Percentiles rank a stretch among this genome's conserved stretches.
Conservation (phyloP, 2,797 vertebrate species). For the Siniperca scherzeri region DNA sequence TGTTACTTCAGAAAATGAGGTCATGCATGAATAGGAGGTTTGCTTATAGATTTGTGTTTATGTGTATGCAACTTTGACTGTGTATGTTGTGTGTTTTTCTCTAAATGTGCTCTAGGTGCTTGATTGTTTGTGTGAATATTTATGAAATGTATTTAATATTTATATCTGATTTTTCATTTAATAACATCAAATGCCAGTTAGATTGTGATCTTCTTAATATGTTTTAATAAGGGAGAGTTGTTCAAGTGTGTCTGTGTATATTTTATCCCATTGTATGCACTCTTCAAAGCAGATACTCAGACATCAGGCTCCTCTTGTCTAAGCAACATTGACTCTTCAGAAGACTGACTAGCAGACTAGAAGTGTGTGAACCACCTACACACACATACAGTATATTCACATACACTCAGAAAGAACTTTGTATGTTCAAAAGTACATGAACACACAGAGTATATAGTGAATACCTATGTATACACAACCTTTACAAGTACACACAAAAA, state of each 20-base stretch:
- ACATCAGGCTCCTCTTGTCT: conserved; percentile 41
- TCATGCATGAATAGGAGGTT: background rate
- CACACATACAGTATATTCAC: background rate
- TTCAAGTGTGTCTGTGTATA: conserved; percentile 20
- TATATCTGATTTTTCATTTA: background rate
- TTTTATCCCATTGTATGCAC: conserved; percentile 12
- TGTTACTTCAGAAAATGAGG: background rate
- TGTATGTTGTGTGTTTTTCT: background rate
- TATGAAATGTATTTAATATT: background rate
- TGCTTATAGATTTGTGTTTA: background rate
- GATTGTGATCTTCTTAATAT: background rate
- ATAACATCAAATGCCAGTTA: background rate
- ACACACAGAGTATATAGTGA: background rate
- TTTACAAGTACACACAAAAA: background rate
- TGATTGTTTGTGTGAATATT: background rate
- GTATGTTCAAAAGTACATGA: conserved; percentile 9
- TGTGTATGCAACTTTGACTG: background rate
- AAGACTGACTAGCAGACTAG: conserved; percentile 1
- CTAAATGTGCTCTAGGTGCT: background rate
- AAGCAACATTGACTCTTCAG: conserved; percentile 38
- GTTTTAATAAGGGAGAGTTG: conserved; percentile 9
- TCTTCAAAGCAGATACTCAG: conserved; percentile 48
- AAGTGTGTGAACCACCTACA: conserved; percentile 42
- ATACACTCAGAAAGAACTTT: conserved; percentile 14
- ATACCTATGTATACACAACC: conserved; percentile 2